Conservation (phyloP, 2,888 invertebrate species). For the Rhodophaea formosa region DNA sequence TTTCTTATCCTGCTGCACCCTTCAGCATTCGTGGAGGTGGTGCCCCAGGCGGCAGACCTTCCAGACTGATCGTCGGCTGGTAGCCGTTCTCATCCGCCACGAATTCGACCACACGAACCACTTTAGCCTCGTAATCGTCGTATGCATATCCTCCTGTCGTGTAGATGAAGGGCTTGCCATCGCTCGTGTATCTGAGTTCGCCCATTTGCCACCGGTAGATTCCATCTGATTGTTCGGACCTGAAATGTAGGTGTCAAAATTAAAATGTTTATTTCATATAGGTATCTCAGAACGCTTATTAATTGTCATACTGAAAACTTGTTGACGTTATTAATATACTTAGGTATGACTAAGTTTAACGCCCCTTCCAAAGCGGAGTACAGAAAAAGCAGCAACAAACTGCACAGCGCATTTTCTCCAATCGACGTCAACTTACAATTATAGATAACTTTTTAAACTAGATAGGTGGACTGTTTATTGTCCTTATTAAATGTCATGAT, state of each 20-base stretch:
- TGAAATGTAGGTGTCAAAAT: background rate
- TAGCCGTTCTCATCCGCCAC: slow-evolving; percentile 1
- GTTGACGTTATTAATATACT: too few species aligned
- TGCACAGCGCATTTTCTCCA: too few species aligned
- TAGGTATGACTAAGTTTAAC: too few species aligned
- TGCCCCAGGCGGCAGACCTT: background rate
- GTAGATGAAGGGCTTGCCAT: background rate
- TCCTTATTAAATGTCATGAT: too few species aligned
- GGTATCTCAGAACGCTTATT: too few species aligned
- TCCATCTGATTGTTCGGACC: background rate
- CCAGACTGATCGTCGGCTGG: background rate
- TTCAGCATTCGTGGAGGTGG: background rate
- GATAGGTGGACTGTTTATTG: too few species aligned
- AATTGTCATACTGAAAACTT: too few species aligned
- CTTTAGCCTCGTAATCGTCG: background rate
- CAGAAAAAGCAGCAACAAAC: too few species aligned
- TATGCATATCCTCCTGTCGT: background rate
- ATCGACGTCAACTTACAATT: too few species aligned
- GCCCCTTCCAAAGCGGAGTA: too few species aligned
- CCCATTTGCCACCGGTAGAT: background rate
- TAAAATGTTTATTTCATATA: too few species aligned
- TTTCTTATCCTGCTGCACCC: background rate
- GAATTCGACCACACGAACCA: background rate
- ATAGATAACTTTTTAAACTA: too few species aligned
- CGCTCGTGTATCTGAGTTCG: background rate